Base-by-base conservation (phyloP, 2,797 vertebrate genomes). In the Babyrousa celebensis region DNA sequence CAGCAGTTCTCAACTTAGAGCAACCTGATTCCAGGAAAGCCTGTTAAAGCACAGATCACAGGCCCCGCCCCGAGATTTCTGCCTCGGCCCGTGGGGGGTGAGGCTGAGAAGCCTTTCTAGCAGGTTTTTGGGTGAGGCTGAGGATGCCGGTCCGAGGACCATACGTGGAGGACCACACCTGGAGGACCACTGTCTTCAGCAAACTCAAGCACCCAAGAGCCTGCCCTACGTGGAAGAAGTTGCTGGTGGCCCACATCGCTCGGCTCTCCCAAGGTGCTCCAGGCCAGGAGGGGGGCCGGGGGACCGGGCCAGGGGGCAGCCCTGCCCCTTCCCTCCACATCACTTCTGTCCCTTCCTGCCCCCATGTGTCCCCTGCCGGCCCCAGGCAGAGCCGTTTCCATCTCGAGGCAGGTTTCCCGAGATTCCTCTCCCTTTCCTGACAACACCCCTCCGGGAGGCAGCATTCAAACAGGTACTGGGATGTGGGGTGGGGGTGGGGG, bases 401-500 rank as follows among this genome's bases (percentile, higher is more conserved):
- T 40, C 62, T 16, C 9, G 1, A 72, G 88, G 77, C 95, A n/a
- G 0, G 60, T 80, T 86, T 63, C 89, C 85, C 71, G 20, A 83
- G 62, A 29, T 87, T 68, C 77, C 48, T 21, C 43, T 2, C 36
- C 79, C 75, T 92, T 85, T 85, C 84, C 89, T 90, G 68, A 27
- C 36, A 86, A 77, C 95, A 95, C 83, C 82, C 85, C 32, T 18
- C 85, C 78, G 4, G 1, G 74, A 97, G 91, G 75, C 89, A 60
- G 68, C 48, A 8, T 75, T 85, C 95, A 74, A 40, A 96, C 82
- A 96, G 96, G 97, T 63, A 68, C 67, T 6, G n/a, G 62, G 52
- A 15, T 0, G 0, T 1, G 3, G 74, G 86, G 89, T 94, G 2
- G 85, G 95, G 91, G 86, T 97, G 97, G 98, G 98, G 36, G 36